Evolutionary conservation across 2,113 vertebrate species (phyloP), one percentile per base, ranked within the genome.

Genomic region (Callocephalon fimbriatum): DNA sequence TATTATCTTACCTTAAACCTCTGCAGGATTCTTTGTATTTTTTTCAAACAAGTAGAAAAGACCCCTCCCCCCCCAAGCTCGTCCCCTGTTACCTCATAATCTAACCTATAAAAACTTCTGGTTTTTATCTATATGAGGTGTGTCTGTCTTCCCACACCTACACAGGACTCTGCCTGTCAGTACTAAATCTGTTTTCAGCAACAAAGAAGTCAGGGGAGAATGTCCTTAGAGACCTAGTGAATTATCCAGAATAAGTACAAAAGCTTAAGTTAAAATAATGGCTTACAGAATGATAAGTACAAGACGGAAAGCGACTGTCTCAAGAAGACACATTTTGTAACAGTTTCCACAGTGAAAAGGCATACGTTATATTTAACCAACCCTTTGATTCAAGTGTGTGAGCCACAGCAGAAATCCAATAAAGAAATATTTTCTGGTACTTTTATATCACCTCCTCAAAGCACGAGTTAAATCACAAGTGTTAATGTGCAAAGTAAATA

Each of bases 111-210:
- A 84, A 91, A 91, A 31, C 61, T 72, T 78, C 31, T 84, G 72
- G 0, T 0, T 68, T 94, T 96, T 95, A 92, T 95, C 86, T 89
- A 56, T 74, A 88, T 53, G 73, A 93, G 94, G 76, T 88, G 72
- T 95, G 83, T 58, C 76, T 82, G 35, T 95, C 94, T 95, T 93
- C 86, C 70, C 94, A 95, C 91, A 96, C 94, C 86, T 95, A 81
- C 72, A 89, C 40, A 87, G 59, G 66, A 92, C 73, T 95, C 59
- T 83, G 59, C 29, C 63, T 95, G 90, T 93, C 88, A 88, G 88
- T 88, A 56, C 75, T 77, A 93, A 93, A 83, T 86, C 67, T 80
- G 56, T 88, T 95, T 91, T 40, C 65, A 89, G 56, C 79, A 95
- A 72, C 68, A 91, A 95, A 73, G 9, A 59, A 94, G 58, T 51